phyloP scores from a whole-genome alignment of 2,888 invertebrate species.

The Calliphora vomitoria region DNA sequence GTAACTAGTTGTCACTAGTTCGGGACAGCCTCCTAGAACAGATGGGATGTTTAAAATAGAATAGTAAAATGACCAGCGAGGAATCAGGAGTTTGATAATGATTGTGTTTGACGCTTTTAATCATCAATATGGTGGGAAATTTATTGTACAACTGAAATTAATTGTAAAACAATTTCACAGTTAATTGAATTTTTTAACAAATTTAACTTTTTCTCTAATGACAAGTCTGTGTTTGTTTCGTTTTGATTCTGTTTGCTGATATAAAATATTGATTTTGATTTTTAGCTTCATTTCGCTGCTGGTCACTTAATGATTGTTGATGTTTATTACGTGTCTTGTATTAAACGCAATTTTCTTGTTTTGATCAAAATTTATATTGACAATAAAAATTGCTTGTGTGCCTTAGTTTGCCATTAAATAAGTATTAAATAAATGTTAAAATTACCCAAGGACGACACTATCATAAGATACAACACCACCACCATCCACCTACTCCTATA shows the following conservation, averaged over 20 bases:
- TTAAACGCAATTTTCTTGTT: conserved; percentile 71
- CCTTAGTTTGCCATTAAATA: conserved; percentile 63
- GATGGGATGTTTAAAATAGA: too few relatives aligned
- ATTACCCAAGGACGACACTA: conserved; percentile 58
- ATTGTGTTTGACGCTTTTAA: not conserved
- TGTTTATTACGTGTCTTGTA: conserved; percentile 72
- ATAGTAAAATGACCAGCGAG: not conserved
- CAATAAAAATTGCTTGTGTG: conserved; percentile 67
- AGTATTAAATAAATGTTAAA: conserved; percentile 66
- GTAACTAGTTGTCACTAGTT: too few relatives aligned
- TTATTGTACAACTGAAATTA: not conserved
- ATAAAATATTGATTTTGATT: conserved; percentile 46
- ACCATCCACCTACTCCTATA: conserved; percentile 49
- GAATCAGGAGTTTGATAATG: not conserved
- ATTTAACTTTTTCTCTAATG: not conserved
- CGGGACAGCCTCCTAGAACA: too few relatives aligned
- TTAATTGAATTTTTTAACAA: not conserved
- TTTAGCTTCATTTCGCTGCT: not conserved
- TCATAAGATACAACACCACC: conserved; percentile 37
- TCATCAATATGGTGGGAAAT: not conserved
- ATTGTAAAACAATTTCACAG: not conserved
- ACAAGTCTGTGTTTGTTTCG: not conserved
- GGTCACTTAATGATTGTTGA: conserved; percentile 69
- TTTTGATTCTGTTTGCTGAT: not conserved
- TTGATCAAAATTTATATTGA: conserved; percentile 74